phyloP scores from a whole-genome alignment of 2,888 invertebrate genomes.

The Trisateles emortualis region DNA sequence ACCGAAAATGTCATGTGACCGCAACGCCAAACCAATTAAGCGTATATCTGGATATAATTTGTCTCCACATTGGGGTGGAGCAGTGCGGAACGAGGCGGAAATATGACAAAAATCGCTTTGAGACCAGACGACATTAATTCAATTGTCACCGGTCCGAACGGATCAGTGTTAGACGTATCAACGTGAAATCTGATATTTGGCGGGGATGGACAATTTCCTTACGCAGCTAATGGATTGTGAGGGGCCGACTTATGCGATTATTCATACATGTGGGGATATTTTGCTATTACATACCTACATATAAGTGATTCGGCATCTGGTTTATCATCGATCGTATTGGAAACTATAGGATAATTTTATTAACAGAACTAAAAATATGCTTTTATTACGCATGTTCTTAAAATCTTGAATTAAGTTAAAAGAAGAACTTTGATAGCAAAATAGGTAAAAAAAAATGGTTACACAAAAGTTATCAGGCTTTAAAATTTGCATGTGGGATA shows the following conservation, averaged over 20 bases:
- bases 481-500: no score
- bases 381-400: no score
- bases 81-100: conserved; percentile 59
- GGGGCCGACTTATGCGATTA: conserved; percentile 65
- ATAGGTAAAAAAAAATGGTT: no score
- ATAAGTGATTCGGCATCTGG: conserved; percentile 3
- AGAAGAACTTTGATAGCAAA: no score
- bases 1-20: conserved; percentile 82
- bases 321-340: neutral
- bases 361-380: no score
- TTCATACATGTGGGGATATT: conserved; percentile 55
- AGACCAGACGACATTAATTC: conserved; percentile 83
- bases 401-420: no score
- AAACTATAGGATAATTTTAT: no score
- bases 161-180: conserved; percentile 83
- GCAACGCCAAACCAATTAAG: conserved; percentile 84
- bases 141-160: conserved; percentile 80
- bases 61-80: conserved; percentile 60
- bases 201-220: conserved; percentile 80
- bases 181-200: conserved; percentile 85
- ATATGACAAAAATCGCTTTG: conserved; percentile 80
- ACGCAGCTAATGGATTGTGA: conserved; percentile 77
- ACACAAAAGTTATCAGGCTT: no score
- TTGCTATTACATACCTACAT: no score
- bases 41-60: conserved; percentile 80